phyloP scores from a whole-genome alignment of 2,113 vertebrate genomes.

The Heliornis fulica region DNA sequence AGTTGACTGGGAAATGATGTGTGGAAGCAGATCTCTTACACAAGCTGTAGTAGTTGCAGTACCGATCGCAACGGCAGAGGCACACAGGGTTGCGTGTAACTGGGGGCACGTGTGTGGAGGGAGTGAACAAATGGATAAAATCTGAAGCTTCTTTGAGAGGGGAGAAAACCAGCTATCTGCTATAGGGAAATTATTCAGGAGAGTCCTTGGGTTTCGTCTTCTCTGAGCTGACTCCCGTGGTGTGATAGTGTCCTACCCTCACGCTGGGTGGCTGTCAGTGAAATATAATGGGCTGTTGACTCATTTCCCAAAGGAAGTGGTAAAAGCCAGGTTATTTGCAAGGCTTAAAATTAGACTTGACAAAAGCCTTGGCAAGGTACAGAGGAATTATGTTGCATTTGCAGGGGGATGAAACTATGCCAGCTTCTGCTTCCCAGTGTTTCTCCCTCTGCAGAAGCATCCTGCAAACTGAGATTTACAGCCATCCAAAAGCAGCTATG shows the following conservation, averaged over 20 bases:
- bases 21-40: not conserved
- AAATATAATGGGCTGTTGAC: not conserved
- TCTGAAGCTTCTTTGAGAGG: not conserved
- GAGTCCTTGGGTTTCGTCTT: not conserved
- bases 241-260: not conserved
- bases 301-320: not conserved
- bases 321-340: constrained; percentile 29
- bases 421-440: not conserved
- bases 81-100: not conserved
- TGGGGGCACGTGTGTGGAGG: rapidly evolving
- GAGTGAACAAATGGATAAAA: not conserved
- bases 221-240: not conserved
- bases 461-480: not conserved
- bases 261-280: not conserved
- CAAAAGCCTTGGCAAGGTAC: constrained; percentile 21
- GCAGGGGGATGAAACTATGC: not conserved
- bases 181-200: not conserved
- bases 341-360: constrained; percentile 36
- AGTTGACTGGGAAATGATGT: not conserved
- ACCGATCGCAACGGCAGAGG: rapidly evolving
- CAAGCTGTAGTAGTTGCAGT: not conserved
- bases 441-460: not conserved
- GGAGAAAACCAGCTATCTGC: not conserved
- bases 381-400: not conserved
- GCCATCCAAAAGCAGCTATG: not conserved